phyloP scores from a whole-genome alignment of 1,140 invertebrate species.

The Uloborus diversus region DNA sequence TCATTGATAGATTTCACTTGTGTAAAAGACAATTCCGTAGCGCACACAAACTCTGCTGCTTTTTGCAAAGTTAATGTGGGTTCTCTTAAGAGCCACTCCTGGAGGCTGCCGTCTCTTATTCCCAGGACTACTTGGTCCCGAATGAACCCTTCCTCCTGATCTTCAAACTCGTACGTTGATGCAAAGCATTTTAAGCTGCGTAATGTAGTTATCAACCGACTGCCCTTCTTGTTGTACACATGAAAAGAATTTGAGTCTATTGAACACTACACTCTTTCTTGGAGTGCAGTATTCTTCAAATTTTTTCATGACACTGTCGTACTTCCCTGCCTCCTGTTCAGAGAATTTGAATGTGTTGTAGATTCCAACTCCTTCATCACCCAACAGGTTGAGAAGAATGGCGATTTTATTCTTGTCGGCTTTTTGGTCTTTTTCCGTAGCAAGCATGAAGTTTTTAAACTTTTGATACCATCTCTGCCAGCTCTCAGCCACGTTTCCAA shows the following conservation, averaged over 20 bases:
- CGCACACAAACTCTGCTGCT: not conserved
- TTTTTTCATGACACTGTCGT: not conserved
- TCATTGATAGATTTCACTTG: not conserved
- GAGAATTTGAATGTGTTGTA: conserved; percentile 7
- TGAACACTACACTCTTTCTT: not conserved
- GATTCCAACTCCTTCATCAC: conserved; percentile 15
- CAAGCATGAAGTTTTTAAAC: too few relatives aligned
- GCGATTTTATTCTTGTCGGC: not conserved
- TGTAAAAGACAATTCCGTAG: not conserved
- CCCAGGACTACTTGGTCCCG: not conserved
- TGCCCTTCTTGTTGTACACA: not conserved
- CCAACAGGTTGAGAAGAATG: not conserved
- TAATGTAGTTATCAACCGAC: not conserved
- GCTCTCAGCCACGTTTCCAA: not conserved
- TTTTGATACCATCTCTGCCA: conserved; percentile 10
- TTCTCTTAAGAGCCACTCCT: not conserved
- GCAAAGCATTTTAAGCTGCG: not conserved
- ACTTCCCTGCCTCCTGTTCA: not conserved
- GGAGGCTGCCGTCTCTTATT: not conserved
- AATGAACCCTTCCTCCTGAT: conserved; percentile 13
- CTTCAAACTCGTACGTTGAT: not conserved
- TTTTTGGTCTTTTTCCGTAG: conserved; percentile 9
- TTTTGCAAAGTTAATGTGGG: too few relatives aligned
- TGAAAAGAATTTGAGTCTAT: conserved; percentile 9
- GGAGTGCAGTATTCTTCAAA: conserved; percentile 2